Conservation (phyloP, 2,888 invertebrate genomes). For the Drosophila pegasa region DNA sequence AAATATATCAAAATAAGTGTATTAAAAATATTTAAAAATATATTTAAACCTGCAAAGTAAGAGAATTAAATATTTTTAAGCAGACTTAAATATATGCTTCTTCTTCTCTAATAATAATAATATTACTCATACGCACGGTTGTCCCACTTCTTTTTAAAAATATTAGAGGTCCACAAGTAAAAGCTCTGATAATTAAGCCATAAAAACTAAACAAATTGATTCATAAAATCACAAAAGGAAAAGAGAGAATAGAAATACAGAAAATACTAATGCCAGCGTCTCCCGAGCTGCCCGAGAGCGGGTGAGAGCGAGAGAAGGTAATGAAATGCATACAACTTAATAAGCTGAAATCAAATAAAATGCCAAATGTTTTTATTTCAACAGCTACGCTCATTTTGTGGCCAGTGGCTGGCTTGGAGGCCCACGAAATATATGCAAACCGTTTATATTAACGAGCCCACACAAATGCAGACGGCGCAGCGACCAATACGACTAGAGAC, state of each 20-base stretch:
- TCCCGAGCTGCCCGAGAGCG: constrained; percentile 3
- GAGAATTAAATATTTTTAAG: too few species aligned
- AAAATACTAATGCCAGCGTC: constrained; percentile 20
- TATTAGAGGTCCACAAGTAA: constrained; percentile 35
- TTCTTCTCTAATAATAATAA: neutral
- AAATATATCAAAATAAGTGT: too few species aligned
- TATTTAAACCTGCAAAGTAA: too few species aligned
- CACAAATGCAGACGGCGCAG: constrained; percentile 42
- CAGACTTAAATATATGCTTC: too few species aligned
- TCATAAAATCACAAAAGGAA: constrained; percentile 47
- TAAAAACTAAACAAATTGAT: constrained; percentile 65
- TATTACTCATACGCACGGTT: constrained; percentile 40
- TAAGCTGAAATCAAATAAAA: constrained; percentile 75
- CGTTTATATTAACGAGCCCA: constrained; percentile 67
- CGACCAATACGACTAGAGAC: neutral
- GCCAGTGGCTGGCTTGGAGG: constrained; percentile 30
- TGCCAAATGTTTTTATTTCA: constrained; percentile 78
- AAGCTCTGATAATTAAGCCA: constrained; percentile 50
- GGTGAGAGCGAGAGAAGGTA: constrained; percentile 34
- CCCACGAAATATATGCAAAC: constrained; percentile 58
- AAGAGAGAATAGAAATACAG: constrained; percentile 26
- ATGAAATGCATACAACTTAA: constrained; percentile 78
- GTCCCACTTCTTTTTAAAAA: constrained; percentile 10
- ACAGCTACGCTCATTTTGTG: constrained; percentile 74
- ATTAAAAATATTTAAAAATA: too few species aligned